A percentile compares a stretch with the other conserved stretches of the same genome.
Evolutionary conservation across 64 coral and sea anemone species (phyloP).

Genomic region (Pocillopora verrucosa): DNA sequence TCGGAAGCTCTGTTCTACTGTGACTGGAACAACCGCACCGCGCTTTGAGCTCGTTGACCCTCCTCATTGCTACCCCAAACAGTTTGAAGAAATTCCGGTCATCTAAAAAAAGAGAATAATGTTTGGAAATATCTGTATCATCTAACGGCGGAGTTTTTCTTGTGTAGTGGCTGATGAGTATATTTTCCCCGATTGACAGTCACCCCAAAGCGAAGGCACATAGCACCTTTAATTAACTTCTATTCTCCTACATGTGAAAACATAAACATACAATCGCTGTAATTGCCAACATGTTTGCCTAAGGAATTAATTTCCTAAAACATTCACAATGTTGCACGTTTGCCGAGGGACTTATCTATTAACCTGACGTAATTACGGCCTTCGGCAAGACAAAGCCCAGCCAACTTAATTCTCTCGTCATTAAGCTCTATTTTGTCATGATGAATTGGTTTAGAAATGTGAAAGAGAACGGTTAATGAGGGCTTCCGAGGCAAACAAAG

Average conservation of each 20-base stretch:
- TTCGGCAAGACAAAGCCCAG: conserved; percentile 35
- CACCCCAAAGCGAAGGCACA: not conserved
- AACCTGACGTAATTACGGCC: conserved; percentile 42
- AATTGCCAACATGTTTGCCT: not conserved
- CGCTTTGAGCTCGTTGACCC: too few relatives aligned
- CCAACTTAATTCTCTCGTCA: conserved; percentile 63
- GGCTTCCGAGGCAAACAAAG: conserved; percentile 62
- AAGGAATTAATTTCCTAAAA: conserved; percentile 2
- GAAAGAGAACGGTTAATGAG: conserved; percentile 74
- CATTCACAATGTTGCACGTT: not conserved
- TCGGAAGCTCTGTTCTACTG: too few relatives aligned
- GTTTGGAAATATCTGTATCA: too few relatives aligned
- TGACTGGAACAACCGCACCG: too few relatives aligned
- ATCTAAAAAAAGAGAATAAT: not conserved
- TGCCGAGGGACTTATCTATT: not conserved
- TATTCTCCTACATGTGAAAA: not conserved
- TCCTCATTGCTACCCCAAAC: too few relatives aligned
- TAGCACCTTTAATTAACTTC: conserved; percentile 4
- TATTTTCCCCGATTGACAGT: not conserved
- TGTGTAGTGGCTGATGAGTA: not conserved
- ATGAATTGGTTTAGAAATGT: conserved; percentile 55
- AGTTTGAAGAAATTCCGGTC: not conserved
- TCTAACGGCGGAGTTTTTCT: not conserved
- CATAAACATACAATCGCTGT: not conserved
- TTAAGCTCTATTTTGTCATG: conserved; percentile 65